These are phyloP conservation scores for Tipula confusa DNA, from an alignment of 2,888 invertebrate species.

Conservation along the genomic window DNA sequence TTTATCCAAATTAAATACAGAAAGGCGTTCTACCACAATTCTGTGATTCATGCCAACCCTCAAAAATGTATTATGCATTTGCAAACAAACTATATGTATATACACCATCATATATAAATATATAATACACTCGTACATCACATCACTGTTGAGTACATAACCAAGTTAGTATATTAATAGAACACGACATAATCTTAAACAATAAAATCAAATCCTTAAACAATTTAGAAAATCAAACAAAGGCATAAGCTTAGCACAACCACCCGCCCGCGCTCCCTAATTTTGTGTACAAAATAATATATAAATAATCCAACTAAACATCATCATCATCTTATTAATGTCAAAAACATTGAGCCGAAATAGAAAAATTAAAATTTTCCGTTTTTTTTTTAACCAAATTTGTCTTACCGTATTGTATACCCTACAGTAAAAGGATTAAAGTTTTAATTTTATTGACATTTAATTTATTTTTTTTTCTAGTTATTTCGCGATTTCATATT, in stretches of 20 bases:
- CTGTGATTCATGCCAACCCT: background rate
- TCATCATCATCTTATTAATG: slow-evolving; percentile 17
- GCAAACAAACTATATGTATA: background rate
- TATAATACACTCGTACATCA: too few species aligned
- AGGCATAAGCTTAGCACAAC: slow-evolving; percentile 12
- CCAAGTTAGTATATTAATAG: background rate
- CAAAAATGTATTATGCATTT: background rate
- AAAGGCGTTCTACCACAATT: slow-evolving; percentile 20
- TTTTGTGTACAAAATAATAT: background rate
- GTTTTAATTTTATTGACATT: slow-evolving; percentile 25
- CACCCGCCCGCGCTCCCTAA: slow-evolving; percentile 3
- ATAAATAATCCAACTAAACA: slow-evolving; percentile 16
- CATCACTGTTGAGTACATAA: background rate
- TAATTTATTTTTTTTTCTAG: background rate
- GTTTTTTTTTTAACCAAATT: background rate
- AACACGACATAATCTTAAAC: background rate
- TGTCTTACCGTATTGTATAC: background rate
- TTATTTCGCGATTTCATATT: background rate
- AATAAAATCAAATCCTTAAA: slow-evolving; percentile 16
- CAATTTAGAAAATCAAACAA: slow-evolving; percentile 25
- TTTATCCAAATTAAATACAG: background rate
- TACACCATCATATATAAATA: too few species aligned
- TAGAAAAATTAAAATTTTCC: background rate
- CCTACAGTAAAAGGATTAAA: background rate
- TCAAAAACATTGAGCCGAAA: slow-evolving; percentile 13